These are phyloP conservation scores for Dicrurus megarhynchus DNA, from an alignment of 2,113 vertebrate species.

Conservation along the genomic window DNA sequence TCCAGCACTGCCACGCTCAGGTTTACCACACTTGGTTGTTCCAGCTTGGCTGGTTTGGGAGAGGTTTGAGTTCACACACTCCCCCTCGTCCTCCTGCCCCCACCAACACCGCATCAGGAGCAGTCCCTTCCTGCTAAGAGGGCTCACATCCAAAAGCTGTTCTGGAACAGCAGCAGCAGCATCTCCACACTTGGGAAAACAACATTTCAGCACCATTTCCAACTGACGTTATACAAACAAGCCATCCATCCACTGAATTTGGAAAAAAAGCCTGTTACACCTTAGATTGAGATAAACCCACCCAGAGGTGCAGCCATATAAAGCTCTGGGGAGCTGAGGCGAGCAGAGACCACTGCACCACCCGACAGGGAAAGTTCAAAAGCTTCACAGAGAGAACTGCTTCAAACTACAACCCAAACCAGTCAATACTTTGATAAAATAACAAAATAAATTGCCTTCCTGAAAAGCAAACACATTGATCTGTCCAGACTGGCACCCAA, in stretches of 20 bases:
- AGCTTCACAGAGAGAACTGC: background rate
- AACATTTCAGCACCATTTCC: background rate
- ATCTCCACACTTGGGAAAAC: background rate
- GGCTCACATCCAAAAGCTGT: background rate
- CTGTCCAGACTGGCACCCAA: background rate
- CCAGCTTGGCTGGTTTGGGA: background rate
- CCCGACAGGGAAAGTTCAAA: accelerated
- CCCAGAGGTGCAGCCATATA: background rate
- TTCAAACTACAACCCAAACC: background rate
- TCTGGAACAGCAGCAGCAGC: background rate
- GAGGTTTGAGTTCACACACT: background rate
- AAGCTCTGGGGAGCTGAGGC: accelerated
- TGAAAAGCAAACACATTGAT: background rate
- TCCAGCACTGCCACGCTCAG: background rate
- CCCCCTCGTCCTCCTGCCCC: accelerated
- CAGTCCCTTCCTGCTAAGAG: accelerated
- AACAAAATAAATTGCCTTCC: background rate
- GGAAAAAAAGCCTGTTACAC: too few species aligned
- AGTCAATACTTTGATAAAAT: background rate
- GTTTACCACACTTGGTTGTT: background rate
- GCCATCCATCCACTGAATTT: background rate
- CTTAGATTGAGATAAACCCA: accelerated
- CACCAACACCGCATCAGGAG: accelerated
- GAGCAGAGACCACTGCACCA: background rate
- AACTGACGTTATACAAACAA: background rate